phyloP scores from a whole-genome alignment of 2,113 vertebrate species.

The Silurus asotus region DNA sequence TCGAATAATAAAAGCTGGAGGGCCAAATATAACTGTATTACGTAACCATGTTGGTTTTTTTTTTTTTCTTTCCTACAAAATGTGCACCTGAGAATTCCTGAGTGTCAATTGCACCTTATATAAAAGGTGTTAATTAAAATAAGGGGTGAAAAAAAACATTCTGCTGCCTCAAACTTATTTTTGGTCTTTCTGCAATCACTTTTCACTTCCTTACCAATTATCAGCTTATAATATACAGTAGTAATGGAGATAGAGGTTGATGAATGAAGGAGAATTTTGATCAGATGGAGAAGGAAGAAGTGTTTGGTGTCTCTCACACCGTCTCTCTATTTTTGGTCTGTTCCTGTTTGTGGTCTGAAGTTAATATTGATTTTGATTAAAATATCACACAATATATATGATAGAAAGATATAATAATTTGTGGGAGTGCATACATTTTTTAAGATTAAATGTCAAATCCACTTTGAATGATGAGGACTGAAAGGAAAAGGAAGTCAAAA shows the following conservation, averaged over 20 bases:
- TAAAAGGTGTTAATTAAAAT: not conserved
- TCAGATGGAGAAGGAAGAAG: not conserved
- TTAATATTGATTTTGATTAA: not conserved
- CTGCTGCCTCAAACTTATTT: not conserved
- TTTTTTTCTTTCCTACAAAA: not conserved
- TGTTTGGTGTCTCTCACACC: not conserved
- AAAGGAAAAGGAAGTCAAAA: not conserved
- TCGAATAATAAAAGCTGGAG: not conserved
- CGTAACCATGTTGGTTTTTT: not conserved
- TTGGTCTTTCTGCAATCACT: not conserved
- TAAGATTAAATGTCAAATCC: constrained; percentile 3
- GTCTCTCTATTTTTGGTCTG: not conserved
- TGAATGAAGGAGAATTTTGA: not conserved
- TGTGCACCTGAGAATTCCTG: not conserved
- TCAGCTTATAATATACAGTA: not conserved
- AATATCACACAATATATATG: not conserved
- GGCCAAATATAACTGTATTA: not conserved
- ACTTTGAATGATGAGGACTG: constrained; percentile 2
- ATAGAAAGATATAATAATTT: not conserved
- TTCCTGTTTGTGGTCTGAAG: not conserved
- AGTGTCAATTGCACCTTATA: not conserved
- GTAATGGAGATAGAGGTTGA: not conserved
- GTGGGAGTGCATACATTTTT: not conserved
- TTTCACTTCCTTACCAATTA: not conserved
- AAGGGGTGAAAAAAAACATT: not conserved